These are phyloP conservation scores for Hetaerina americana DNA, from an alignment of 1,140 invertebrate genomes.

Conservation along the genomic window DNA sequence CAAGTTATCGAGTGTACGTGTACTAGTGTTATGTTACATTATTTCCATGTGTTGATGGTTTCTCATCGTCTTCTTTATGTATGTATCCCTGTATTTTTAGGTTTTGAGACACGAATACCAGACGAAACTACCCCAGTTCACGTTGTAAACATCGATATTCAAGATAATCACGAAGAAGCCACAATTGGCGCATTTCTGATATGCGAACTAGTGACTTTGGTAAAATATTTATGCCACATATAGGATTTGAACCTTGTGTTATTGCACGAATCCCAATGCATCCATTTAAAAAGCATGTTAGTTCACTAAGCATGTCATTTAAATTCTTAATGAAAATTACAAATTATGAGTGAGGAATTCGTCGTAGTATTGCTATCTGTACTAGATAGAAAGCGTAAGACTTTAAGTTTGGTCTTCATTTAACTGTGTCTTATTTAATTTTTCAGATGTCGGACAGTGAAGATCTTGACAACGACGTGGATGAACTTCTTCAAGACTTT, in stretches of 20 bases:
- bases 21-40: background rate
- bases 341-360: no score
- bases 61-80: conserved; percentile 10
- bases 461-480: conserved; percentile 96
- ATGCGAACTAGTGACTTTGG: conserved; percentile 82
- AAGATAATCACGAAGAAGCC: conserved; percentile 99
- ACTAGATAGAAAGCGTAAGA: no score
- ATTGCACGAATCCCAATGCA: background rate
- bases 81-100: conserved; percentile 20
- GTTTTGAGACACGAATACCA: conserved; percentile 35
- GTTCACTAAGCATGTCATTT: no score
- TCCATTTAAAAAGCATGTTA: no score
- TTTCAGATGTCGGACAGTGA: conserved; percentile 75
- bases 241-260: background rate
- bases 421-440: conserved; percentile 19
- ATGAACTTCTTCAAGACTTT: conserved; percentile 91
- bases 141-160: conserved; percentile 97
- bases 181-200: conserved; percentile 99
- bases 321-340: no score
- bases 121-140: conserved; percentile 77
- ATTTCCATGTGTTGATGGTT: conserved; percentile 5
- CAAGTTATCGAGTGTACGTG: conserved; percentile 57
- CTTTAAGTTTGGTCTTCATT: no score
- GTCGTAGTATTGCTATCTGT: no score
- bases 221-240: conserved; percentile 29